Evolutionary conservation across 2,113 vertebrate genomes (phyloP).

Genomic region (Ciconia boyciana): DNA sequence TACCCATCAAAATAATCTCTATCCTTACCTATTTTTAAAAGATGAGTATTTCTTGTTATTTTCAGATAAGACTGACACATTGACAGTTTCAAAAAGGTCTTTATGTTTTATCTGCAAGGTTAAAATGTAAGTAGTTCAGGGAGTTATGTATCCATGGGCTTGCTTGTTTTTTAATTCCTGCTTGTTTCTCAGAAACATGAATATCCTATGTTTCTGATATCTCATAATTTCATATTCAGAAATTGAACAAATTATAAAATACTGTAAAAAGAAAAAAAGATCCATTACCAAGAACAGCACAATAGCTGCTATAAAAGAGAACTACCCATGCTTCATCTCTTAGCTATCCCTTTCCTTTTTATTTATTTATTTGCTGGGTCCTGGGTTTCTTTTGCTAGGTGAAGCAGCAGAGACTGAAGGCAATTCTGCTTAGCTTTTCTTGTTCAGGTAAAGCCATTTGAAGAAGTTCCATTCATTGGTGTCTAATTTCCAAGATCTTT

Average conservation of each 20-base stretch:
- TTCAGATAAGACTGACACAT: neutral
- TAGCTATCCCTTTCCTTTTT: neutral
- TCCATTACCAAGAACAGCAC: neutral
- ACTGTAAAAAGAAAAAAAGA: neutral
- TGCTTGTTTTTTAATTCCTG: neutral
- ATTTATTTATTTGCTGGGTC: neutral
- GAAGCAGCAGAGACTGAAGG: neutral
- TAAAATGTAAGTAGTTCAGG: neutral
- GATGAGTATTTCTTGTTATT: neutral
- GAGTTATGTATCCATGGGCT: neutral
- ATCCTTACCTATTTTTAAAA: neutral
- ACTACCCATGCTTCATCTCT: neutral
- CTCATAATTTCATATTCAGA: neutral
- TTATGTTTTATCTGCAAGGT: neutral
- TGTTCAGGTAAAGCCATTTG: neutral
- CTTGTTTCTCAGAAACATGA: neutral
- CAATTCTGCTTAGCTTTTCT: neutral
- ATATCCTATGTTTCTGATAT: neutral
- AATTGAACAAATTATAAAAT: neutral
- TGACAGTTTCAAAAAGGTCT: neutral
- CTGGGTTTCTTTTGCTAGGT: neutral
- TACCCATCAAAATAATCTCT: neutral
- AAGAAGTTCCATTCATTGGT: neutral
- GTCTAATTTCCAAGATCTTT: neutral
- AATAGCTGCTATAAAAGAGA: neutral